Percentiles rank a stretch among this genome's conserved stretches.
These are phyloP conservation scores for Sylvilagus bachmani DNA, from an alignment of 2,113 vertebrate genomes.

Conservation along the genomic window DNA sequence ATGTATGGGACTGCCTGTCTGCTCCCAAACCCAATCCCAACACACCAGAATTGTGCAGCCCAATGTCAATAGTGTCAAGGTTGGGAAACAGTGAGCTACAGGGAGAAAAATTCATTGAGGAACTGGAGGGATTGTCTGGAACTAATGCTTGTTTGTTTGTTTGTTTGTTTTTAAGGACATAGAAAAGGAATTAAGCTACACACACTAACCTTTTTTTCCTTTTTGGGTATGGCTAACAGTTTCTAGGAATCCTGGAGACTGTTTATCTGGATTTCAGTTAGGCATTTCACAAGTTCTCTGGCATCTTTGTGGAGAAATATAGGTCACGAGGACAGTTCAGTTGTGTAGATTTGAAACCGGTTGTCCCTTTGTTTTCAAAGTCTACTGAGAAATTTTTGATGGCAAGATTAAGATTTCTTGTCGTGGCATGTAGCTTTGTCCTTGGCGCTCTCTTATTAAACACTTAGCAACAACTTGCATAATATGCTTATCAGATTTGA, in stretches of 20 bases:
- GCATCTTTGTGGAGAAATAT: background rate
- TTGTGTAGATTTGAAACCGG: background rate
- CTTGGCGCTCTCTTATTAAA: background rate
- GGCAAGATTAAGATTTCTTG: background rate
- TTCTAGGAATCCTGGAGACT: slow-evolving; percentile 32
- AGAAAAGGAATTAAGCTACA: slow-evolving; percentile 20
- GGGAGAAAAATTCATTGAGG: background rate
- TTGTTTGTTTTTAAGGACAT: slow-evolving; percentile 25
- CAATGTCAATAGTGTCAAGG: background rate
- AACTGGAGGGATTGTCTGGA: background rate
- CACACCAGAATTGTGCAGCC: background rate
- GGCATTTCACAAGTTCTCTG: slow-evolving; percentile 1
- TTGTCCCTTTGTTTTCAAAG: background rate
- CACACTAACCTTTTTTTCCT: background rate
- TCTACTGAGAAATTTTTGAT: background rate
- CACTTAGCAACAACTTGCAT: background rate
- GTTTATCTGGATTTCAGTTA: slow-evolving; percentile 14
- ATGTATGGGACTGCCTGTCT: background rate
- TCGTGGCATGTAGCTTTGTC: background rate
- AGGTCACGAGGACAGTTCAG: background rate
- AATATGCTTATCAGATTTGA: slow-evolving; percentile 18
- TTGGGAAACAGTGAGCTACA: background rate
- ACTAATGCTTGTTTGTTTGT: background rate
- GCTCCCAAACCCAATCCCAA: background rate
- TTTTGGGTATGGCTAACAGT: background rate